phyloP scores from a whole-genome alignment of 2,888 invertebrate species.

The Capitulum mitella region DNA sequence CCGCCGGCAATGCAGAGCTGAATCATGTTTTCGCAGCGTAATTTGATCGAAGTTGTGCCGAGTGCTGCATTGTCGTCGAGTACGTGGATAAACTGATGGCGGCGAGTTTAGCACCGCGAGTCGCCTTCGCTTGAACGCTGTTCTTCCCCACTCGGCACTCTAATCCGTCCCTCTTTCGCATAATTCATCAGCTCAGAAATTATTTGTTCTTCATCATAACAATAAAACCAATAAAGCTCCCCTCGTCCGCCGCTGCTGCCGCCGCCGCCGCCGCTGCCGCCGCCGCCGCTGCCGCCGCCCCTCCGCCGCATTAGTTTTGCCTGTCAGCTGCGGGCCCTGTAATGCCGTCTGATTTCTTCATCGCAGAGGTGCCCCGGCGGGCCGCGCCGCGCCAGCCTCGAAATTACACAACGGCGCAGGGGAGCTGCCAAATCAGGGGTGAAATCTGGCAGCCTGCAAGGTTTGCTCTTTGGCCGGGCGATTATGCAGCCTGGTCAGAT shows the following conservation, averaged over 20 bases:
- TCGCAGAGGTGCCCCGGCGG: not conserved
- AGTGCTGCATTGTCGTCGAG: not conserved
- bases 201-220: conserved; percentile 24
- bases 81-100: not conserved
- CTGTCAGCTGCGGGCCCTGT: not conserved
- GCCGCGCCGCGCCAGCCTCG: not conserved
- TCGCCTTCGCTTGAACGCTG: no score
- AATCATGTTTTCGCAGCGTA: not conserved
- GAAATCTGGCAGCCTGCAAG: conserved; percentile 16
- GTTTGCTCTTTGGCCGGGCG: conserved; percentile 18
- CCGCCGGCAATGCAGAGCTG: no score
- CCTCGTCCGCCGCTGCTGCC: not conserved
- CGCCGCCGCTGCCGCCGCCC: not conserved
- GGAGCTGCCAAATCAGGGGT: conserved; percentile 22
- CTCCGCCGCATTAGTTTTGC: not conserved
- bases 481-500: conserved; percentile 23
- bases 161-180: not conserved
- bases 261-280: not conserved
- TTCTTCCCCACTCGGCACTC: not conserved
- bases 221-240: not conserved
- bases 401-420: conserved; percentile 7
- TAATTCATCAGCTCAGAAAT: conserved; percentile 17
- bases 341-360: conserved; percentile 22
- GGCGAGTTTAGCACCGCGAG: not conserved
- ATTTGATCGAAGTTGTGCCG: not conserved